phyloP scores from a whole-genome alignment of 2,888 invertebrate species.

The Erebia aethiops region DNA sequence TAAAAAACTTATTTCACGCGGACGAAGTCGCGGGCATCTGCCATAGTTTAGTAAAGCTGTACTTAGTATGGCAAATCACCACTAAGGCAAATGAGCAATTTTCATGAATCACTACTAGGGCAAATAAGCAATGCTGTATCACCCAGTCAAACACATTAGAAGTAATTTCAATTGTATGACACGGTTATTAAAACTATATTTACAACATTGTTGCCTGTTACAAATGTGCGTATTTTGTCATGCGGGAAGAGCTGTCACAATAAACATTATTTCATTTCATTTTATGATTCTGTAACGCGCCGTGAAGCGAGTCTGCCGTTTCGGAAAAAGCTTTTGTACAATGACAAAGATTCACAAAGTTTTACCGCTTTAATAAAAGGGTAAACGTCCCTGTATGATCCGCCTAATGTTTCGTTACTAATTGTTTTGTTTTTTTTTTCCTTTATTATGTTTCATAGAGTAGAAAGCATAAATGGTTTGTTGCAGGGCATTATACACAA shows the following conservation, averaged over 20 bases:
- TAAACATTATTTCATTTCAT: slow-evolving; percentile 78
- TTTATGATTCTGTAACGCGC: slow-evolving; percentile 75
- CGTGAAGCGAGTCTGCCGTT: slow-evolving; percentile 71
- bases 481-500: background rate
- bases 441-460: background rate
- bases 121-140: too few relatives aligned
- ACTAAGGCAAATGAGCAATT: too few relatives aligned
- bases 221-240: slow-evolving; percentile 77
- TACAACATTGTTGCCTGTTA: slow-evolving; percentile 77
- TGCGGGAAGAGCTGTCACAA: slow-evolving; percentile 79
- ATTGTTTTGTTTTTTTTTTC: slow-evolving; percentile 43
- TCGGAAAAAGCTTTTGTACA: slow-evolving; percentile 65
- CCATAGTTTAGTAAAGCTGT: too few relatives aligned
- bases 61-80: too few relatives aligned
- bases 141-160: slow-evolving; percentile 47
- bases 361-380: slow-evolving; percentile 51
- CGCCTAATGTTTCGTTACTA: slow-evolving; percentile 57
- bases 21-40: too few relatives aligned
- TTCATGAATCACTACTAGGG: too few relatives aligned
- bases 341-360: slow-evolving; percentile 62
- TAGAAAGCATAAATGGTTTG: background rate
- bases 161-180: slow-evolving; percentile 67
- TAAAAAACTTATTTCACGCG: too few relatives aligned
- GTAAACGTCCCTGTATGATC: slow-evolving; percentile 45
- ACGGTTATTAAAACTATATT: slow-evolving; percentile 75